These are phyloP conservation scores for Aplodontia rufa DNA, from an alignment of 2,113 vertebrate genomes.

Conservation along the genomic window DNA sequence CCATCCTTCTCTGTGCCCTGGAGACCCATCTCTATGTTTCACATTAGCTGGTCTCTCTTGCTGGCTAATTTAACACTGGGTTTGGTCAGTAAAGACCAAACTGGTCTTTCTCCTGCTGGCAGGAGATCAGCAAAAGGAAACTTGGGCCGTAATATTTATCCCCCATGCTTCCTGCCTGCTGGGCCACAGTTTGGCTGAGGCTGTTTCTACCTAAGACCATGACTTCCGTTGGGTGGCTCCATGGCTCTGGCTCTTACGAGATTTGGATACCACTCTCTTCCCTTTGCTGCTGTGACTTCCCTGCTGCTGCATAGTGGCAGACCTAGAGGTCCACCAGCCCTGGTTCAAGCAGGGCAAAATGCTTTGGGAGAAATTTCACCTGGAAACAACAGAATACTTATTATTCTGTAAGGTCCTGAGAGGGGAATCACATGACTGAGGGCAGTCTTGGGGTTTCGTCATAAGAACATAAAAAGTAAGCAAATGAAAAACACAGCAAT, in stretches of 20 bases:
- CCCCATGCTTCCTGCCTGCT: not conserved
- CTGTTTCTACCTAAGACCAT: not conserved
- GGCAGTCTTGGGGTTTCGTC: not conserved
- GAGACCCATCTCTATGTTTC: not conserved
- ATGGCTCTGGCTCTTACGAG: not conserved
- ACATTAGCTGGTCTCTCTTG: not conserved
- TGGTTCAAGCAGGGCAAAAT: not conserved
- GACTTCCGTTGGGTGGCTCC: not conserved
- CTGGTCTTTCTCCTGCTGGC: no score
- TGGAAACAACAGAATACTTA: not conserved
- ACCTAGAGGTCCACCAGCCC: not conserved
- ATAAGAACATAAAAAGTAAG: slow-evolving; percentile 16
- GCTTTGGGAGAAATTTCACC: not conserved
- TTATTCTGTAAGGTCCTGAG: not conserved
- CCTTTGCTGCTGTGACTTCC: not conserved
- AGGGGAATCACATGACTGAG: not conserved
- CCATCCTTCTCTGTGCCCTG: not conserved
- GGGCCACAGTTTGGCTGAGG: not conserved
- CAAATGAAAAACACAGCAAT: not conserved
- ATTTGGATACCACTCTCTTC: not conserved
- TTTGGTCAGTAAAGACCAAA: not conserved
- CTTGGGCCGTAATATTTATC: not conserved
- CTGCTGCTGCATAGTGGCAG: not conserved
- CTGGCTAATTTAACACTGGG: not conserved
- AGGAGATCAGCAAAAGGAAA: not conserved